These are phyloP conservation scores for Oreotrochilus melanogaster DNA, from an alignment of 2,113 vertebrate genomes.

Conservation along the genomic window DNA sequence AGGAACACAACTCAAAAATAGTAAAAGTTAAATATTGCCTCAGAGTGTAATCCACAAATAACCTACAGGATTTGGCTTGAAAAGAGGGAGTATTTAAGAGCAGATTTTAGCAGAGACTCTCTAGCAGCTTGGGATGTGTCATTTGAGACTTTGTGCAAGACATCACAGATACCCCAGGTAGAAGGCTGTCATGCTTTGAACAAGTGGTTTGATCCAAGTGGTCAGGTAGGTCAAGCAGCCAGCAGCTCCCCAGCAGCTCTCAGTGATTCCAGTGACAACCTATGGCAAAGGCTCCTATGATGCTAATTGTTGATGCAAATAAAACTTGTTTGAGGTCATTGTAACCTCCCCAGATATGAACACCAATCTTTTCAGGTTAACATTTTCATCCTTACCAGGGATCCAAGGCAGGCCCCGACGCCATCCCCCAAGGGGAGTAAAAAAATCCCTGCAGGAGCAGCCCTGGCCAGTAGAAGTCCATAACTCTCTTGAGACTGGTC, in stretches of 20 bases:
- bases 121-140: background rate
- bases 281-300: background rate
- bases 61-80: background rate
- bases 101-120: background rate
- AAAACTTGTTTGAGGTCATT: background rate
- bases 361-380: background rate
- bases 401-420: background rate
- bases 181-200: background rate
- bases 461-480: background rate
- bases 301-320: background rate
- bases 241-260: background rate
- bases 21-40: background rate
- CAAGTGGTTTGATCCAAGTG: too few species aligned
- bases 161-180: background rate
- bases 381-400: background rate
- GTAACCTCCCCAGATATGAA: background rate
- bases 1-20: background rate
- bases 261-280: background rate
- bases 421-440: rapidly evolving
- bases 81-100: background rate
- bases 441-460: background rate
- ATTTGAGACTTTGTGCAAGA: background rate
- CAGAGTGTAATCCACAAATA: background rate
- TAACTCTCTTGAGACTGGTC: background rate
- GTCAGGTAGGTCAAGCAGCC: background rate